phyloP scores from a whole-genome alignment of 2,888 invertebrate genomes.

The Aphrophora alni region DNA sequence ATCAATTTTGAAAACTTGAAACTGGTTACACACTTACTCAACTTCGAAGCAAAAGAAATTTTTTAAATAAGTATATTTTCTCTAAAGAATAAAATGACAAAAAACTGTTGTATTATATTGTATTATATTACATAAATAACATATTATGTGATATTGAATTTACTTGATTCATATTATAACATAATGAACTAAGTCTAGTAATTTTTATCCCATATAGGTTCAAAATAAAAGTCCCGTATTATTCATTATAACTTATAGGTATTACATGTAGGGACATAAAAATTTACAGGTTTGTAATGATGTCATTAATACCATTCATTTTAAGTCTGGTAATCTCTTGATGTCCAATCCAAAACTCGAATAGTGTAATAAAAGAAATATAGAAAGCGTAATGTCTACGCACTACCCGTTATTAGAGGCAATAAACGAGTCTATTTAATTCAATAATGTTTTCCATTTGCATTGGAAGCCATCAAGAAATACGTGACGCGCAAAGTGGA shows the following conservation, averaged over 20 bases:
- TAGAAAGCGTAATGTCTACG: neutral
- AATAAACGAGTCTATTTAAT: conserved; percentile 2
- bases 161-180: no score
- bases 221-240: neutral
- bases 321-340: neutral
- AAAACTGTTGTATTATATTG: no score
- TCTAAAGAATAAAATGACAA: no score
- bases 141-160: no score
- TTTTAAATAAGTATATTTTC: no score
- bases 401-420: neutral
- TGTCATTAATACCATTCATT: neutral
- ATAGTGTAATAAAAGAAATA: neutral
- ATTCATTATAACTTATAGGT: neutral
- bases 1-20: no score
- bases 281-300: neutral
- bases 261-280: neutral
- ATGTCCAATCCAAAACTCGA: neutral
- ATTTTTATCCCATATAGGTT: no score
- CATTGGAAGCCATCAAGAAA: neutral
- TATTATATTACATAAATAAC: no score
- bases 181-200: no score
- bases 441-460: neutral
- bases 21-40: no score
- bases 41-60: no score
- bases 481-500: neutral